Percentiles rank a stretch among this genome's conserved stretches.
Conservation (phyloP, 2,113 vertebrate species). For the Aspidoscelis tigris region DNA sequence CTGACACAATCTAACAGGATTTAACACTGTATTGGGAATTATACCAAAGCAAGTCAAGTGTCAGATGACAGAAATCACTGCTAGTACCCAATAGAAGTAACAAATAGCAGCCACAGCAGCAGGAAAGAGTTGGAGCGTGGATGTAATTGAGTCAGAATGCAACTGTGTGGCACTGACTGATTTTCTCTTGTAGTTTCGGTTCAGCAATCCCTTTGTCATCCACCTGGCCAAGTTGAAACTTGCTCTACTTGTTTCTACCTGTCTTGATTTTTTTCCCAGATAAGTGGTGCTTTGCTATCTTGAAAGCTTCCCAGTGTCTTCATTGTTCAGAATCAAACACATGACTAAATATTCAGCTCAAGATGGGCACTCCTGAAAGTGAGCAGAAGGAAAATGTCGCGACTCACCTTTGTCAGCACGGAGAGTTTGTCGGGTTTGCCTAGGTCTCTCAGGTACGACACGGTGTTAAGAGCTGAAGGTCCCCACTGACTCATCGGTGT, state of each 20-base stretch:
- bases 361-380: not conserved
- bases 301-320: not conserved
- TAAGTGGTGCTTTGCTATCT: not conserved
- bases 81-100: not conserved
- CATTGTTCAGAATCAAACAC: not conserved
- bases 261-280: constrained; percentile 25
- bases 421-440: not conserved
- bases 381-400: not conserved
- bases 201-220: not conserved
- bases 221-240: constrained; percentile 40
- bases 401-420: fast-evolving
- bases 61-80: not conserved
- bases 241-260: constrained; percentile 18
- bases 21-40: not conserved
- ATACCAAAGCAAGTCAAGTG: not conserved
- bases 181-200: constrained; percentile 15
- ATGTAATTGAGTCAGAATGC: not conserved
- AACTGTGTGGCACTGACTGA: not conserved
- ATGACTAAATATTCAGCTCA: not conserved
- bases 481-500: not conserved
- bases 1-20: no score
- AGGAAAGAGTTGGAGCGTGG: not conserved
- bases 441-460: not conserved
- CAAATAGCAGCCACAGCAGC: not conserved
- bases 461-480: not conserved